A percentile compares a stretch with the other conserved stretches of the same genome.
These are phyloP conservation scores for Oreochromis aureus DNA, from an alignment of 2,113 vertebrate species.

Conservation along the genomic window DNA sequence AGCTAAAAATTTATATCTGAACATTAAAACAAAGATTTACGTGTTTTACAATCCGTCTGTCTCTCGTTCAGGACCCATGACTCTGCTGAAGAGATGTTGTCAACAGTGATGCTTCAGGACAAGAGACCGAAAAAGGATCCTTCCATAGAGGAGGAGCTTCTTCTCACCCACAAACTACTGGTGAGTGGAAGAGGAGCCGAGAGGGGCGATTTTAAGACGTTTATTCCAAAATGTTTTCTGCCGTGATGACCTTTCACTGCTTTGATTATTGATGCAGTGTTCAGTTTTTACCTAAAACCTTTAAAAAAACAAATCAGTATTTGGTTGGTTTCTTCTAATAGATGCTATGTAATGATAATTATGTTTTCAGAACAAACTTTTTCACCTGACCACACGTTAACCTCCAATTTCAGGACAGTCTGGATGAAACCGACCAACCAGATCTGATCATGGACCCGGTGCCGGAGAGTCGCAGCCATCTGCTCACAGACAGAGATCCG, in stretches of 20 bases:
- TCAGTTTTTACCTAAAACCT: background rate
- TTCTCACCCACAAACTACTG: conserved; percentile 51
- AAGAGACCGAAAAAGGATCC: conserved; percentile 52
- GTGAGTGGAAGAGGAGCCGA: conserved; percentile 24
- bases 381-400: background rate
- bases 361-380: background rate
- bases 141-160: conserved; percentile 52
- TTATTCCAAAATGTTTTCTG: background rate
- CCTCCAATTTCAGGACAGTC: conserved; percentile 32
- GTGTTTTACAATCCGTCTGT: accelerated
- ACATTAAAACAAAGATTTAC: background rate
- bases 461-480: conserved; percentile 20
- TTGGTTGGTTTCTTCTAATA: background rate
- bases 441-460: conserved; percentile 19
- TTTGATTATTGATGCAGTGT: background rate
- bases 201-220: background rate
- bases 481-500: conserved; percentile 73
- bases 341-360: background rate
- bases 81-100: conserved; percentile 11
- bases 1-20: background rate
- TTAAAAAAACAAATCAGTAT: background rate
- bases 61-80: conserved; percentile 23
- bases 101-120: conserved; percentile 23
- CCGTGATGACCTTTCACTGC: background rate
- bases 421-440: conserved; percentile 44